These are phyloP conservation scores for Balaeniceps rex DNA, from an alignment of 2,113 vertebrate genomes.

Conservation along the genomic window DNA sequence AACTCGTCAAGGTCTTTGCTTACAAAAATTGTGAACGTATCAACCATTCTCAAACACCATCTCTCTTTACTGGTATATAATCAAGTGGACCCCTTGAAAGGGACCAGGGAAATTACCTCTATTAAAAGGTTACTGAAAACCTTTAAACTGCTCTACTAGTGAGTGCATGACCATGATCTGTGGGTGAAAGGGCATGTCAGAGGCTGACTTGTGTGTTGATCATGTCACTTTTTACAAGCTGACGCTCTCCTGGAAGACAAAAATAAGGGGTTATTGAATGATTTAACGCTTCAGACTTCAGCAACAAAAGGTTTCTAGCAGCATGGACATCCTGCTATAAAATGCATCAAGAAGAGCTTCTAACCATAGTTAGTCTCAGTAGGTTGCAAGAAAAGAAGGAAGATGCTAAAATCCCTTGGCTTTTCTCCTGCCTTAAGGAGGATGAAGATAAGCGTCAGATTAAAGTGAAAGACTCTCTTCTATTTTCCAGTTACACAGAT, in stretches of 20 bases:
- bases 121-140: slow-evolving; percentile 14
- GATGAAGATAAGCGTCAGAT: slow-evolving; percentile 41
- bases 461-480: slow-evolving; percentile 38
- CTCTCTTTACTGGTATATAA: neutral
- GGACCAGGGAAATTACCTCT: neutral
- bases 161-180: neutral
- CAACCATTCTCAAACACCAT: slow-evolving; percentile 1
- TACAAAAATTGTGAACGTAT: neutral
- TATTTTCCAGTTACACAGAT: slow-evolving; percentile 44
- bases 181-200: neutral
- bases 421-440: slow-evolving; percentile 51
- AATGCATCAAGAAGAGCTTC: slow-evolving; percentile 23
- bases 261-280: slow-evolving; percentile 3
- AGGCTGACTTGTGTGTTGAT: slow-evolving; percentile 14
- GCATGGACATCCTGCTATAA: slow-evolving; percentile 15
- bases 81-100: neutral
- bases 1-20: slow-evolving; percentile 48
- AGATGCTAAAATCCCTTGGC: slow-evolving; percentile 33
- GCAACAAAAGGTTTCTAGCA: neutral
- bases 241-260: slow-evolving; percentile 22
- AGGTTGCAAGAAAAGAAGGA: slow-evolving; percentile 20
- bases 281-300: slow-evolving; percentile 11
- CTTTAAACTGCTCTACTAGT: neutral
- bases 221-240: slow-evolving; percentile 22
- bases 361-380: slow-evolving; percentile 34